Evolutionary conservation across 1,140 invertebrate species (phyloP).

Genomic region (Drosophila sproati): DNA sequence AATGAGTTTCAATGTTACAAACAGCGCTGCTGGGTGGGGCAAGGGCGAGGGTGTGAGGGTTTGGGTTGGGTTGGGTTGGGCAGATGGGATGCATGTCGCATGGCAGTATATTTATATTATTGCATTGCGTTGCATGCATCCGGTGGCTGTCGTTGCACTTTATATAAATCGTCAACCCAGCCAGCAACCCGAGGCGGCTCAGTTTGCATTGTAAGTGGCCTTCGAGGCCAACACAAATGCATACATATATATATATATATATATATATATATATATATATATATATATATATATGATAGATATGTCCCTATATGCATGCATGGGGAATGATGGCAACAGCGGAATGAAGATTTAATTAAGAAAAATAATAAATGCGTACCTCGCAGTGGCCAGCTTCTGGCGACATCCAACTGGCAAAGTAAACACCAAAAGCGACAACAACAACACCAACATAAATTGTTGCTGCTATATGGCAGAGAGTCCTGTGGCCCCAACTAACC

Average conservation of each 20-base stretch:
- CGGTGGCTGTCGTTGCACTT: constrained; percentile 44
- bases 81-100: constrained; percentile 39
- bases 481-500: constrained; percentile 6
- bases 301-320: neutral
- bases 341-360: constrained; percentile 78
- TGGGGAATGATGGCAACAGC: neutral
- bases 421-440: constrained; percentile 10
- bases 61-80: no score
- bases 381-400: constrained; percentile 29
- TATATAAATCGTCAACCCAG: constrained; percentile 39
- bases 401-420: constrained; percentile 15
- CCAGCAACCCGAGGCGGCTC: neutral
- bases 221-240: constrained; percentile 24
- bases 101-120: constrained; percentile 54
- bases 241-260: neutral
- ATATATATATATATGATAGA: no score
- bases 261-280: neutral
- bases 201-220: constrained; percentile 34
- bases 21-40: neutral
- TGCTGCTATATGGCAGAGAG: constrained; percentile 21
- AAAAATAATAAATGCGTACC: constrained; percentile 73
- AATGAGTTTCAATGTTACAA: constrained; percentile 64
- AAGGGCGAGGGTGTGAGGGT: neutral
- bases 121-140: constrained; percentile 43
- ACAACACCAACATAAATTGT: constrained; percentile 63